A percentile compares a stretch with the other conserved stretches of the same genome.
Conservation (phyloP, 2,113 vertebrate species). For the Cervus canadensis region DNA sequence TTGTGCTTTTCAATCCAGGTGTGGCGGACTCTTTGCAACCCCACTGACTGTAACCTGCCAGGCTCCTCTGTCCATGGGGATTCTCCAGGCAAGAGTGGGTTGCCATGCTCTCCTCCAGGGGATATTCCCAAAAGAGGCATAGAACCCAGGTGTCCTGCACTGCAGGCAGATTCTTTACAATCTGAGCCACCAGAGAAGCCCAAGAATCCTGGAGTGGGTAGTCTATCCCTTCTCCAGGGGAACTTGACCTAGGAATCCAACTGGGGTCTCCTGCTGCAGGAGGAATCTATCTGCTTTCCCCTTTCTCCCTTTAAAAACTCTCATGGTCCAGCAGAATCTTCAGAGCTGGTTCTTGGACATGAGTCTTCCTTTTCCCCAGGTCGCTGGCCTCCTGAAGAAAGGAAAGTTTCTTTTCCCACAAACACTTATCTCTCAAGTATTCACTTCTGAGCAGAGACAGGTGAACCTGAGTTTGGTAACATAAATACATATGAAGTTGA, state of each 20-base stretch:
- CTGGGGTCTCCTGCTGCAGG: not conserved
- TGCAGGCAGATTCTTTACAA: not conserved
- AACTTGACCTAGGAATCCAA: not conserved
- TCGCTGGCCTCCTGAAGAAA: not conserved
- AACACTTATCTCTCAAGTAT: not conserved
- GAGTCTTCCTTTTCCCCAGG: not conserved
- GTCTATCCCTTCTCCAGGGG: not conserved
- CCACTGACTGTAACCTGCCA: not conserved
- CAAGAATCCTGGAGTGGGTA: not conserved
- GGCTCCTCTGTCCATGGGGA: not conserved
- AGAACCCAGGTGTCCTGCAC: not conserved
- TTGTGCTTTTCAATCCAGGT: not conserved
- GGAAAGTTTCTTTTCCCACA: not conserved
- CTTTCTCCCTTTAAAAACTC: not conserved
- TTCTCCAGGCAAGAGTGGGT: not conserved
- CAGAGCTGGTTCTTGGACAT: not conserved
- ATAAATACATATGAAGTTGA: not conserved
- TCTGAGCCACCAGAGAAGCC: not conserved
- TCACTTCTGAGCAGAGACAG: not conserved
- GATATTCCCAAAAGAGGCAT: not conserved
- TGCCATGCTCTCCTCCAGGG: not conserved
- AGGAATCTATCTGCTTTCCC: not conserved
- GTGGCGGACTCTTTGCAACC: not conserved
- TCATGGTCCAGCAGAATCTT: not conserved
- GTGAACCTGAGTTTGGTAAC: not conserved